Percentiles rank a stretch among this genome's conserved stretches.
Conservation (phyloP, 2,113 vertebrate genomes). For the Pogona vitticeps region DNA sequence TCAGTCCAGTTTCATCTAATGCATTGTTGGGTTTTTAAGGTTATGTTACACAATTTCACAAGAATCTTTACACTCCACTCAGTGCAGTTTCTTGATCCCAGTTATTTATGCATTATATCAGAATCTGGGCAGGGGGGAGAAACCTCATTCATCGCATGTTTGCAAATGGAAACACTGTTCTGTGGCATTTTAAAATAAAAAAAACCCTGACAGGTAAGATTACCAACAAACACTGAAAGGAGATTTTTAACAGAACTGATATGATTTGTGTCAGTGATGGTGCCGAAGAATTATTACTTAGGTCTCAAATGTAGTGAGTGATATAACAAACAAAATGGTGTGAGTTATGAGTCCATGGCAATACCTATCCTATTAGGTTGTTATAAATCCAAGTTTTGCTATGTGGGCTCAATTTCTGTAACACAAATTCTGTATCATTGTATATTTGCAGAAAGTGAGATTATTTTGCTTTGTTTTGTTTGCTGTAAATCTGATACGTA, state of each 20-base stretch:
- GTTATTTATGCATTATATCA: slow-evolving; percentile 78
- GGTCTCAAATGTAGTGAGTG: slow-evolving; percentile 24
- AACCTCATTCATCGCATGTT: slow-evolving; percentile 35
- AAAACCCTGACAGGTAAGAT: slow-evolving; percentile 43
- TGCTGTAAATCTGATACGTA: slow-evolving; percentile 24
- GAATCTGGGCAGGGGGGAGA: too few species aligned
- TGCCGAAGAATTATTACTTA: slow-evolving; percentile 41
- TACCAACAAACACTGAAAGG: slow-evolving; percentile 63
- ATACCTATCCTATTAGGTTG: slow-evolving; percentile 31
- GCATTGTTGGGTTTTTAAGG: slow-evolving; percentile 79
- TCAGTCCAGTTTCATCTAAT: slow-evolving; percentile 80
- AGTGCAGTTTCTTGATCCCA: not conserved
- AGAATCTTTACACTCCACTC: not conserved
- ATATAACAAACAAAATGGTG: slow-evolving; percentile 47
- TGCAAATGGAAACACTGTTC: slow-evolving; percentile 47
- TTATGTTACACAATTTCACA: not conserved
- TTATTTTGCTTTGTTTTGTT: slow-evolving; percentile 21
- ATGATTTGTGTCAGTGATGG: slow-evolving; percentile 12
- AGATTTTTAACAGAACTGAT: slow-evolving; percentile 49
- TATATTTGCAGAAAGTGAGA: slow-evolving; percentile 41
- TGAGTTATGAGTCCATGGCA: slow-evolving; percentile 18
- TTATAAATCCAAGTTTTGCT: slow-evolving; percentile 34
- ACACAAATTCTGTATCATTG: slow-evolving; percentile 16
- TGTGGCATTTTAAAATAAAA: slow-evolving; percentile 50
- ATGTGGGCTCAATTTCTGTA: slow-evolving; percentile 33